Evolutionary conservation across 2,113 vertebrate genomes (phyloP).

Genomic region (Neolamprologus caudopunctatus): DNA sequence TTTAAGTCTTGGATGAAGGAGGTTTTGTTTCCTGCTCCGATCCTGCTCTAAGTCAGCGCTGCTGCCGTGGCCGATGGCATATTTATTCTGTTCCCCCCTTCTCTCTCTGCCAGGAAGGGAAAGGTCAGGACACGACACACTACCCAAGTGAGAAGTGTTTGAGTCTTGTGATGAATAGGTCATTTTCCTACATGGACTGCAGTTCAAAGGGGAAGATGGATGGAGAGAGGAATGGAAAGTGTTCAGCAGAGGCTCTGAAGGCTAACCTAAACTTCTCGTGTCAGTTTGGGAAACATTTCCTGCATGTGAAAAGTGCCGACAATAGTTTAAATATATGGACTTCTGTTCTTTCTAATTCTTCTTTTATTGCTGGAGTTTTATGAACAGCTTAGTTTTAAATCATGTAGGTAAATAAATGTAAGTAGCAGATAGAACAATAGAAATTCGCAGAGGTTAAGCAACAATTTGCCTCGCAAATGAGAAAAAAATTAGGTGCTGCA

Average conservation of each 20-base stretch:
- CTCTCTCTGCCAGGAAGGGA: background rate
- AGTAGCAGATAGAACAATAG: background rate
- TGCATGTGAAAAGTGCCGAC: background rate
- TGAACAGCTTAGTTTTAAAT: background rate
- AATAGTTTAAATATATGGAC: background rate
- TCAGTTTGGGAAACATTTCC: background rate
- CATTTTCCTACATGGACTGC: background rate
- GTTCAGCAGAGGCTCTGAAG: background rate
- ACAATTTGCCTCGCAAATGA: background rate
- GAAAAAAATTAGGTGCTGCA: background rate
- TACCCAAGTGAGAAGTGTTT: constrained; percentile 37
- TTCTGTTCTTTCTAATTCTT: background rate
- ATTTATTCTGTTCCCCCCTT: constrained; percentile 36
- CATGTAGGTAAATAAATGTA: background rate
- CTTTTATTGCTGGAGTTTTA: background rate
- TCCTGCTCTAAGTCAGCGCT: constrained; percentile 27
- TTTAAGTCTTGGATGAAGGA: background rate
- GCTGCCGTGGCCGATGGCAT: background rate
- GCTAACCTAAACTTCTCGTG: background rate
- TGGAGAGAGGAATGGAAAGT: background rate
- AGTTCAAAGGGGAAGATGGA: constrained; percentile 7
- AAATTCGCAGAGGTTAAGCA: background rate
- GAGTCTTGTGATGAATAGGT: constrained; percentile 39
- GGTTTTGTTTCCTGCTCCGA: constrained; percentile 12
- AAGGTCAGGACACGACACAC: constrained; percentile 17